Conservation (phyloP, 2,797 vertebrate species). For the Alosa sapidissima region DNA sequence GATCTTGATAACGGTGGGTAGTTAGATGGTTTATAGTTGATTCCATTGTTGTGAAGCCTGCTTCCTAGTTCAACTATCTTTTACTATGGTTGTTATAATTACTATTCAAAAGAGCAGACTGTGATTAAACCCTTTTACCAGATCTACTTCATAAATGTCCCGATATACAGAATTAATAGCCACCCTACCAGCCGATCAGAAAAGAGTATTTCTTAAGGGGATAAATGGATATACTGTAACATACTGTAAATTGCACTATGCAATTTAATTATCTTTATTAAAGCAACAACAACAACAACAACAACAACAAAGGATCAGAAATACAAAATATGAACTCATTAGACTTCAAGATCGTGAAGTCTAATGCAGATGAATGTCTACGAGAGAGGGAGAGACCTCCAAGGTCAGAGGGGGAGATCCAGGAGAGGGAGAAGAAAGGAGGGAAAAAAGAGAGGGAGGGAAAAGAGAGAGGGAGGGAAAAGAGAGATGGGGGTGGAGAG, state of each 20-base stretch:
- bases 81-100: no score
- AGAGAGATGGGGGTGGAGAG: slow-evolving; percentile 34
- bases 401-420: slow-evolving; percentile 52
- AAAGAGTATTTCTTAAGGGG: no score
- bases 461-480: background rate
- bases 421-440: slow-evolving; percentile 39
- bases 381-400: background rate
- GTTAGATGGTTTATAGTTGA: no score
- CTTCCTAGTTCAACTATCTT: no score
- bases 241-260: background rate
- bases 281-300: background rate
- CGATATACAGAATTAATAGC: no score
- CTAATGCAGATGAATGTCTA: background rate
- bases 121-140: no score
- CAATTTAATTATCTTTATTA: background rate
- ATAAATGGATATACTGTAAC: background rate
- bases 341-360: background rate
- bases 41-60: no score
- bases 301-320: background rate
- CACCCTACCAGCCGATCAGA: no score
- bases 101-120: no score
- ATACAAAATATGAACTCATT: background rate
- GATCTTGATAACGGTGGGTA: no score
- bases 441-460: background rate
- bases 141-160: no score